Evolutionary conservation across 2,888 invertebrate genomes (phyloP), one percentile per base, ranked within the genome.

Genomic region (Allolobophora icterica): DNA sequence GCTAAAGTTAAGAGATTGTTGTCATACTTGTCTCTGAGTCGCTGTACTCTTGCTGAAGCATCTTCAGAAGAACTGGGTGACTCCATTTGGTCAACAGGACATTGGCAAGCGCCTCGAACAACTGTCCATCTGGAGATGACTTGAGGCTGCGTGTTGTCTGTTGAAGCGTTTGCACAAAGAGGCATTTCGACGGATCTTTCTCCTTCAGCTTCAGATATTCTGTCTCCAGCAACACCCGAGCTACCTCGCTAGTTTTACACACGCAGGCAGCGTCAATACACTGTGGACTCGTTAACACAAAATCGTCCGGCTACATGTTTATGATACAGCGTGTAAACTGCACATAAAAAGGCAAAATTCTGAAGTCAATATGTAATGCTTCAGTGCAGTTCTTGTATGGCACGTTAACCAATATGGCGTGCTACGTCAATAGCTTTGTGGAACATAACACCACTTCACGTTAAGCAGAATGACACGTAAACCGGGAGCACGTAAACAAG

Each of bases 61-160:
- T 71, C n/a, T 71, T 71, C n/a, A 71, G 71, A n/a, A 71, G 71
- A 13, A 71, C 71, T 71, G 71, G 71, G n/a, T 71, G 71, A 71
- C n/a, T 71, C 71, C 71, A 71, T 71, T 71, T 13, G 8, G 71
- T 71, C 6, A 17, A 3, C n/a, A n/a, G 30, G 17, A 71, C 71
- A 6, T 71, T 71, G 71, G 11, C 71, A 17, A 71, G 71, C n/a
- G 71, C 71, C n/a, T 71, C 71, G 13, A 71, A 71, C 71, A 71
- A 8, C 71, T n/a, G 71, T 71, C n/a, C 71, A 11, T 71, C 71
- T 1, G n/a, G 71, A 71, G 71, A 71, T 13, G 71, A 71, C 71
- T 71, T 71, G 71, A 71, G 71, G 3, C 71, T 30, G 11, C n/a
- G 8, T n/a, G 30, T 71, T 13, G 71, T n/a, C 71, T 71, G 71